Evolutionary conservation across 2,113 vertebrate species (phyloP).

Genomic region (Todiramphus chloris): DNA sequence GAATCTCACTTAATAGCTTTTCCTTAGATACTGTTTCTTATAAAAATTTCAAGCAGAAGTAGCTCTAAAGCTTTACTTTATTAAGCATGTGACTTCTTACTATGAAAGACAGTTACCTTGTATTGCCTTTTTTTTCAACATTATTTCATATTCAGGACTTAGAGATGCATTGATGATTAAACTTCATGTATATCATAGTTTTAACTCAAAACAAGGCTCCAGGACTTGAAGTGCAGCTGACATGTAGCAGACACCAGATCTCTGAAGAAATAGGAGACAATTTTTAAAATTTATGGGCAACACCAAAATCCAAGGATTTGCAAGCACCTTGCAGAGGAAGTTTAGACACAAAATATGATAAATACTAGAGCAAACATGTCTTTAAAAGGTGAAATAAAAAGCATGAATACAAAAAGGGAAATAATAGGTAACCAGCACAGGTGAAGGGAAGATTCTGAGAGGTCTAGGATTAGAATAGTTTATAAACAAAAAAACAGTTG

Average conservation of each 20-base stretch:
- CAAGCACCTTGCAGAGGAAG: background rate
- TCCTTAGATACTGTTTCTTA: background rate
- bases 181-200: background rate
- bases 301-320: background rate
- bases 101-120: background rate
- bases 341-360: background rate
- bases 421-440: background rate
- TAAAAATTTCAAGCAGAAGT: background rate
- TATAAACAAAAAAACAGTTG: background rate
- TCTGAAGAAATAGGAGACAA: background rate
- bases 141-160: background rate
- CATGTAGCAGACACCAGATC: background rate
- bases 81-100: background rate
- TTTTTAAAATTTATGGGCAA: background rate
- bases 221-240: background rate
- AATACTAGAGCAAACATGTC: background rate
- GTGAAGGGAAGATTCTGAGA: background rate
- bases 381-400: background rate
- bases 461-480: background rate
- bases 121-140: background rate
- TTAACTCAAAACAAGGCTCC: background rate
- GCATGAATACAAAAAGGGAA: background rate
- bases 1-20: background rate
- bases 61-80: background rate
- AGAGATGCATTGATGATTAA: background rate